These are phyloP conservation scores for Lymantria dispar DNA, from an alignment of 2,888 invertebrate genomes.

Conservation along the genomic window DNA sequence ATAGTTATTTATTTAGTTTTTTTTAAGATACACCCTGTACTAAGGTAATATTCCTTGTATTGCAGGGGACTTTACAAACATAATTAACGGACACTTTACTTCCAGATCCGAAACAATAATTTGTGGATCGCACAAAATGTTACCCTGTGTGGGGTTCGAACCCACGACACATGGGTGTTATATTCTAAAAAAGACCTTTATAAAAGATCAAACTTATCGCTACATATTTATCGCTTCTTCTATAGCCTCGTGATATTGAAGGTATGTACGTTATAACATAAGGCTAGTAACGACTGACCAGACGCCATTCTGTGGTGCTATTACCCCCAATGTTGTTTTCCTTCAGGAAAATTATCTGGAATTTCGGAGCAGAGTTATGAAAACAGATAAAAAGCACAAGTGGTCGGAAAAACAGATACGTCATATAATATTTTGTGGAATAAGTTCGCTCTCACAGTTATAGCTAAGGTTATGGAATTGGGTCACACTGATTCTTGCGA, in stretches of 20 bases:
- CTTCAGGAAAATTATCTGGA: constrained; percentile 17
- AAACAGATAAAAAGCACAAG: constrained; percentile 30
- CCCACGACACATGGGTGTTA: too few relatives aligned
- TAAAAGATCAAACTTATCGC: too few relatives aligned
- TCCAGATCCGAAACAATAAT: too few relatives aligned
- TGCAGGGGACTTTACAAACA: too few relatives aligned
- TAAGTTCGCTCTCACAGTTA: constrained; percentile 21
- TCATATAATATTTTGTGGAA: constrained; percentile 27
- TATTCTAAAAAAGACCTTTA: too few relatives aligned
- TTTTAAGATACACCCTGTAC: too few relatives aligned
- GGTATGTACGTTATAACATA: constrained; percentile 27
- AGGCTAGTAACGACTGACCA: constrained; percentile 32
- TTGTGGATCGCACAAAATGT: too few relatives aligned
- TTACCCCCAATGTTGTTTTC: constrained; percentile 31
- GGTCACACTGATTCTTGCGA: constrained; percentile 10
- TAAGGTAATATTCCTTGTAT: too few relatives aligned
- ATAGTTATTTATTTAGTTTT: too few relatives aligned
- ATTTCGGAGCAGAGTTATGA: constrained; percentile 14
- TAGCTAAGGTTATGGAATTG: constrained; percentile 23
- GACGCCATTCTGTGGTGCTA: constrained; percentile 31
- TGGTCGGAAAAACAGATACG: constrained; percentile 21
- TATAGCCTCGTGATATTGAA: constrained; percentile 26
- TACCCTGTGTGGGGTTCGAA: too few relatives aligned
- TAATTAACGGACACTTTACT: too few relatives aligned
- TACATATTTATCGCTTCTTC: constrained; percentile 1